Evolutionary conservation across 2,113 vertebrate species (phyloP).

Genomic region (Manacus vitellinus): DNA sequence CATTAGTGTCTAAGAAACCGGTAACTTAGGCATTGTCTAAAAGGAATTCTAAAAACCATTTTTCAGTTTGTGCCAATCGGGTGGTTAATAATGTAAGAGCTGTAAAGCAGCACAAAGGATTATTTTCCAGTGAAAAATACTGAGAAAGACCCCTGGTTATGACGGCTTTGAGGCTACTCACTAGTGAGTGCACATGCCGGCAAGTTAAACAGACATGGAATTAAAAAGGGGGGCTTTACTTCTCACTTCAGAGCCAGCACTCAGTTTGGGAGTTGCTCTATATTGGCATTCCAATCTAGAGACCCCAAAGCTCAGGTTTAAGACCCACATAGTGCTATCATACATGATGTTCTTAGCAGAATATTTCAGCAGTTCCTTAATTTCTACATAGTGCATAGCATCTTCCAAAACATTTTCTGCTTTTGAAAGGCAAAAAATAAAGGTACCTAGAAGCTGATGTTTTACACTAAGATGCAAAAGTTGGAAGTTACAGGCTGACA

Average conservation of each 20-base stretch:
- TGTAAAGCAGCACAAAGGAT: neutral
- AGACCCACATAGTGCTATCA: neutral
- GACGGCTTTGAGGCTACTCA: neutral
- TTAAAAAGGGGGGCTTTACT: neutral
- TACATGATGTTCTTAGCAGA: neutral
- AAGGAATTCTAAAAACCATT: neutral
- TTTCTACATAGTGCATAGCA: neutral
- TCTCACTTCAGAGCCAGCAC: neutral
- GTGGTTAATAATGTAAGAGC: neutral
- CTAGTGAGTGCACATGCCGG: rapidly evolving
- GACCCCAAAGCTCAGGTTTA: neutral
- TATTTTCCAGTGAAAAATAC: neutral
- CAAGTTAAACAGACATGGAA: neutral
- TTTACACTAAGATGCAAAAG: neutral
- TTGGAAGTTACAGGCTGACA: neutral
- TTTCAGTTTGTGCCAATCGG: neutral
- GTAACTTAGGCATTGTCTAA: neutral
- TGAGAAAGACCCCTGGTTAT: neutral
- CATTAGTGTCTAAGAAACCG: neutral
- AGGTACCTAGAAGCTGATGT: neutral
- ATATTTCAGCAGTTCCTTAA: neutral
- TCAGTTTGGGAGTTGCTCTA: neutral
- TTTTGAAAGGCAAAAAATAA: neutral
- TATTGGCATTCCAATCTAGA: neutral
- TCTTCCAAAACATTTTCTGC: neutral